Evolutionary conservation across 2,888 invertebrate genomes (phyloP).

Genomic region (Hirtodrosophila alboralis): DNA sequence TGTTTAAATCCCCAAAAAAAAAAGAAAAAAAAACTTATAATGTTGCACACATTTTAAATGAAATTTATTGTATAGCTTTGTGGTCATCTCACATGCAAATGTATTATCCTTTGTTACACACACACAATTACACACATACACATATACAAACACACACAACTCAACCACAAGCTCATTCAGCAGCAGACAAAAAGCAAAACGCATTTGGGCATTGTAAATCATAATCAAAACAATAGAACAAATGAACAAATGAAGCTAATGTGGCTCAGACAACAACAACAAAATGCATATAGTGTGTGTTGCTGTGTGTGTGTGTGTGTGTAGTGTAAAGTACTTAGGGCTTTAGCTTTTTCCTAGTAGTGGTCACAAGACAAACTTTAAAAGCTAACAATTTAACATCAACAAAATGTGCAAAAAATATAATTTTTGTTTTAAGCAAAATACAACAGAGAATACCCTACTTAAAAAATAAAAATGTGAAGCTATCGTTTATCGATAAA

Average conservation of each 20-base stretch:
- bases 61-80: conserved; percentile 68
- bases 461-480: too few species aligned
- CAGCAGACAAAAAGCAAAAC: conserved; percentile 63
- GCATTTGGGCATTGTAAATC: conserved; percentile 81
- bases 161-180: conserved; percentile 64
- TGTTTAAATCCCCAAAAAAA: conserved; percentile 34
- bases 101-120: conserved; percentile 39
- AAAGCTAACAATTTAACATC: conserved; percentile 36
- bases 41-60: conserved; percentile 58
- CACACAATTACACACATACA: conserved; percentile 4
- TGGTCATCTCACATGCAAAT: conserved; percentile 57
- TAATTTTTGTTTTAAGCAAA: too few species aligned
- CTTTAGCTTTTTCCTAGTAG: too few species aligned
- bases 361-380: conserved; percentile 38
- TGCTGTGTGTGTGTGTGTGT: conserved; percentile 2
- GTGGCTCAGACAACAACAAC: conserved; percentile 60
- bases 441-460: too few species aligned
- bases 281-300: conserved; percentile 14
- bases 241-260: conserved; percentile 80
- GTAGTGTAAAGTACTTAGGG: too few species aligned
- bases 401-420: conserved; percentile 6
- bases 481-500: too few species aligned
- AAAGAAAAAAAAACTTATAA: conserved; percentile 31
- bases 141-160: conserved; percentile 7
- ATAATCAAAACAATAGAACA: conserved; percentile 82